These are phyloP conservation scores for Proterorhinus semilunaris DNA, from an alignment of 2,113 vertebrate species.

Conservation along the genomic window DNA sequence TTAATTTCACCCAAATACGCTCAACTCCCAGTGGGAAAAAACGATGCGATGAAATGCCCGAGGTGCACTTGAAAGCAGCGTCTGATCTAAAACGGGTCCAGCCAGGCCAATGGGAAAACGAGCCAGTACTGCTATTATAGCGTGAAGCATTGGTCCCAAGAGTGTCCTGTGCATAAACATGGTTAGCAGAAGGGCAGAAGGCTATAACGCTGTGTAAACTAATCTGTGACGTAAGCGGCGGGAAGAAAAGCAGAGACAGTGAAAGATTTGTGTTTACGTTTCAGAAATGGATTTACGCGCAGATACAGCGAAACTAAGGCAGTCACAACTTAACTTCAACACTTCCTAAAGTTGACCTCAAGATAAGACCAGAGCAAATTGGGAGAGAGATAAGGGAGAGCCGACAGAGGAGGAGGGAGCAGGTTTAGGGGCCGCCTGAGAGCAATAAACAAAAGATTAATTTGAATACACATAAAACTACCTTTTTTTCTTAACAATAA, in stretches of 20 bases:
- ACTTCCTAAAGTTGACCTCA: slow-evolving; percentile 14
- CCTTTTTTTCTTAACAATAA: background rate
- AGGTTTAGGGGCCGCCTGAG: background rate
- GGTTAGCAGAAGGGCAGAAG: slow-evolving; percentile 16
- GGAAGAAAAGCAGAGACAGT: background rate
- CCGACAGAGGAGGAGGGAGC: background rate
- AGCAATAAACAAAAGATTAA: slow-evolving; percentile 1
- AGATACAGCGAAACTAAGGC: background rate
- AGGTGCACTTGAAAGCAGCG: background rate
- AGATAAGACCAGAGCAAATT: slow-evolving; percentile 15
- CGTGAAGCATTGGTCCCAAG: slow-evolving; percentile 38
- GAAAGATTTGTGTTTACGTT: background rate
- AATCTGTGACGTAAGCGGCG: slow-evolving; percentile 6
- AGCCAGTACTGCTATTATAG: slow-evolving; percentile 33
- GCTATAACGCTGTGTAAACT: slow-evolving; percentile 8
- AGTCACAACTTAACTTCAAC: slow-evolving; percentile 11
- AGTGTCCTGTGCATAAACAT: slow-evolving; percentile 47
- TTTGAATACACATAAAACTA: slow-evolving; percentile 15
- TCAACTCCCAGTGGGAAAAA: background rate
- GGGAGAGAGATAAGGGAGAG: slow-evolving; percentile 12
- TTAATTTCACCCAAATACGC: background rate
- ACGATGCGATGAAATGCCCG: background rate
- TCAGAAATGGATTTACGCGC: background rate
- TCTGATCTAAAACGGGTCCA: slow-evolving; percentile 41
- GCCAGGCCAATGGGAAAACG: slow-evolving; percentile 34